Base-by-base conservation (phyloP, 2,888 invertebrate species). In the Lypha dubia region DNA sequence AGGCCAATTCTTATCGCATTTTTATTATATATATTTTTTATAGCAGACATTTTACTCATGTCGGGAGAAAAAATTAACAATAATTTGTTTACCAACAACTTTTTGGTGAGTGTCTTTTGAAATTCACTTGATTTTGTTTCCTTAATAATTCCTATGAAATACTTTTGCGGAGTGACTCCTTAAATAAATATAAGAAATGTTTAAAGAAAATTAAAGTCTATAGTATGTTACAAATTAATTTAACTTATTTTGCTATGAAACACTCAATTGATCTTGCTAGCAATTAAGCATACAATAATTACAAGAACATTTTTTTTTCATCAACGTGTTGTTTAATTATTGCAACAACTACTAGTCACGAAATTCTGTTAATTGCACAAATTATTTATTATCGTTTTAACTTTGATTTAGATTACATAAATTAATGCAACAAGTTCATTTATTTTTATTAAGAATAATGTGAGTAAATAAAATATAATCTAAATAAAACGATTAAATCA, bases 201-300 rank as follows among this genome's bases (percentile, higher is more conserved):
- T n/a, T n/a, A n/a, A n/a, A n/a, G n/a, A n/a, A n/a, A n/a, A n/a
- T n/a, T n/a, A 22, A 53, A 24, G 8, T 56, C 56, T 51, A 6
- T 20, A n/a, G n/a, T 1, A 8, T 44, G 11, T 9, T 24, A n/a
- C 6, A 24, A 15, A 22, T 4, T 35, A 15, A 9, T 17, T 17
- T 9, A 58, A 9, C 17, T 0, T 1, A 35, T 20, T 17, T 58
- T 20, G n/a, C 1, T 60, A 13, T 6, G 3, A 28, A 56, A 3
- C 15, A 4, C 6, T 0, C 22, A 15, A 13, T 15, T 38, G 1
- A 35, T 62, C 38, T 20, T 22, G 35, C 35, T 8, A 35, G 35
- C 35, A 62, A 62, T 62, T 38, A 1, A 62, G 58, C n/a, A n/a
- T n/a, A 20, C 38, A 0, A 38, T 41, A 38, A 62, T 62, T 22